Evolutionary conservation across 1,140 invertebrate genomes (phyloP).

Genomic region (Brachionus koreanus): DNA sequence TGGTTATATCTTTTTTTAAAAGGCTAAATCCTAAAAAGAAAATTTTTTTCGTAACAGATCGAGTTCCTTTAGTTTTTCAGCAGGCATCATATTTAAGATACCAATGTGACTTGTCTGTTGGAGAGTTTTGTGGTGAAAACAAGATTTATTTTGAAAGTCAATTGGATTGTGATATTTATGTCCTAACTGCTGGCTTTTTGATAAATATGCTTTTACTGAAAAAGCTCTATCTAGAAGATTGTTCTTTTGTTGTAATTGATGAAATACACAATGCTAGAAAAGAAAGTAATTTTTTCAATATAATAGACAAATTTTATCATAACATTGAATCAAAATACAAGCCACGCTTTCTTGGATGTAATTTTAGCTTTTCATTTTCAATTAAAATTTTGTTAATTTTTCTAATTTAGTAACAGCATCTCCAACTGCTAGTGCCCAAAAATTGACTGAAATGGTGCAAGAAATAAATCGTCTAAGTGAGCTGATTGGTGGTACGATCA

Average conservation of each 20-base stretch:
- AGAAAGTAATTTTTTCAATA: background rate
- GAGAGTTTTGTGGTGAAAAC: constrained; percentile 18
- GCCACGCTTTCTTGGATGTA: background rate
- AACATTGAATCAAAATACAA: constrained; percentile 3
- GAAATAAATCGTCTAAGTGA: background rate
- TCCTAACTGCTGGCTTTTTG: constrained; percentile 7
- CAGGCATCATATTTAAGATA: constrained; percentile 50
- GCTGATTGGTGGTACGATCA: background rate
- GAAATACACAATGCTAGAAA: constrained; percentile 5
- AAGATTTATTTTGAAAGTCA: background rate
- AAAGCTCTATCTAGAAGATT: constrained; percentile 9
- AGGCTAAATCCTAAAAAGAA: constrained; percentile 49
- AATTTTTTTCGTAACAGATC: constrained; percentile 54
- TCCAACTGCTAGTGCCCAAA: background rate
- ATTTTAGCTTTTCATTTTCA: background rate
- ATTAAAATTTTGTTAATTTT: background rate
- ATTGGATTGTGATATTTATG: background rate
- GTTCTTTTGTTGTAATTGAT: background rate
- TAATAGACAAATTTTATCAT: background rate
- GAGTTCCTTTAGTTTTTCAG: constrained; percentile 54
- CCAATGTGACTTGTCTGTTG: background rate
- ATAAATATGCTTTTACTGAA: background rate
- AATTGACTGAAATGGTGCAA: background rate
- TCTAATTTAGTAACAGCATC: constrained; percentile 6
- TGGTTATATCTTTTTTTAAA: constrained; percentile 52